phyloP scores from a whole-genome alignment of 2,797 vertebrate genomes.

The Liasis olivaceus region DNA sequence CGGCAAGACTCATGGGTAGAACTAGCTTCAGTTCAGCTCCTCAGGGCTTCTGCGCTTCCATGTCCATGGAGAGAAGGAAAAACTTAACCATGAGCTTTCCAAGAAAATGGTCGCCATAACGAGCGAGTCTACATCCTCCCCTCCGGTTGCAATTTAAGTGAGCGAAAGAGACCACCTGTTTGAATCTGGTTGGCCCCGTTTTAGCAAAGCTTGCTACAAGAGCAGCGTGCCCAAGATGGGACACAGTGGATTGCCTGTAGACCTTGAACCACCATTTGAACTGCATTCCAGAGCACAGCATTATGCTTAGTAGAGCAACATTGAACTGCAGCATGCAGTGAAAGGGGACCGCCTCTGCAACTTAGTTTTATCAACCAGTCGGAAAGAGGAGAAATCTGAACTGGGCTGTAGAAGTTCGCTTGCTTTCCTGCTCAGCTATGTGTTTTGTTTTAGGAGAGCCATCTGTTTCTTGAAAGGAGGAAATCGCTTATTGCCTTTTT shows the following conservation, averaged over 20 bases:
- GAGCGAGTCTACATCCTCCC: no score
- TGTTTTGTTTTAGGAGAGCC: background rate
- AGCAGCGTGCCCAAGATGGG: background rate
- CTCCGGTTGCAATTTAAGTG: background rate
- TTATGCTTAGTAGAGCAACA: background rate
- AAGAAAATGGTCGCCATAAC: no score
- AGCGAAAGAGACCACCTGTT: background rate
- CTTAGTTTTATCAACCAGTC: background rate
- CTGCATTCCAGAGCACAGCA: rapidly evolving
- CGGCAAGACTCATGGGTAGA: background rate
- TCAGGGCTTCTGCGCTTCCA: background rate
- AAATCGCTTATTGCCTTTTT: background rate
- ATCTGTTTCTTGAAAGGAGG: background rate
- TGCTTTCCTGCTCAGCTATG: background rate
- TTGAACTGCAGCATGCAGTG: rapidly evolving
- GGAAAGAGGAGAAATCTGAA: background rate
- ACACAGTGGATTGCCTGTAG: background rate
- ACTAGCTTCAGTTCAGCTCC: background rate
- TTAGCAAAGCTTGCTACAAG: background rate
- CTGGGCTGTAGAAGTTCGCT: background rate
- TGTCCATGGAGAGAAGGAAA: background rate
- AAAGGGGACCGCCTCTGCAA: background rate
- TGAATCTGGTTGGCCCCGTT: background rate
- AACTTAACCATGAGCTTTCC: background rate
- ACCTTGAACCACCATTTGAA: background rate